A percentile compares a stretch with the other conserved stretches of the same genome.
phyloP scores from a whole-genome alignment of 2,113 vertebrate genomes.

The Corvus moneduloides region DNA sequence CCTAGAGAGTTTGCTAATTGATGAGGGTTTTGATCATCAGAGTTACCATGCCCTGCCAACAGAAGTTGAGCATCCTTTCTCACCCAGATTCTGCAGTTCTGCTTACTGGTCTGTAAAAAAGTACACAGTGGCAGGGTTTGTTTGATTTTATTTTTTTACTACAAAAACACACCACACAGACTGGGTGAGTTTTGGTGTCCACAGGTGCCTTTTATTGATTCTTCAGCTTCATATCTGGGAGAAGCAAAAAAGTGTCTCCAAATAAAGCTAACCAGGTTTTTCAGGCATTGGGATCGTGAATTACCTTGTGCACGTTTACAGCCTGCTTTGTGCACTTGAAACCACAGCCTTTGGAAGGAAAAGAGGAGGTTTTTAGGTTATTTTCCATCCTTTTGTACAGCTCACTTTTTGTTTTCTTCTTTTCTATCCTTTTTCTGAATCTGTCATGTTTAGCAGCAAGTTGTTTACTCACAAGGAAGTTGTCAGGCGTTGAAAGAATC shows the following conservation, averaged over 20 bases:
- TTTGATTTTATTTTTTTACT: constrained; percentile 64
- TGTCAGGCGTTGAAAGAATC: neutral
- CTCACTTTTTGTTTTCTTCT: neutral
- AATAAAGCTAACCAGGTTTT: constrained; percentile 18
- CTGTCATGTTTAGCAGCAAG: neutral
- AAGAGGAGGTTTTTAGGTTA: neutral
- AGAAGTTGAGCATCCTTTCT: neutral
- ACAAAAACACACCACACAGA: constrained; percentile 33
- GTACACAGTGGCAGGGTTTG: constrained; percentile 39
- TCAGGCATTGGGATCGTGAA: neutral
- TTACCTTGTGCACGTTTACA: neutral
- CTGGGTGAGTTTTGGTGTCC: constrained; percentile 64
- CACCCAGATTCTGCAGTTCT: neutral
- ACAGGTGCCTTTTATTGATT: constrained; percentile 72
- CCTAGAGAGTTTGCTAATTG: constrained; percentile 1
- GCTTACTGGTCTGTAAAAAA: neutral
- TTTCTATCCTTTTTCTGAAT: neutral
- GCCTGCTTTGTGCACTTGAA: neutral
- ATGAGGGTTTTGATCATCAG: neutral
- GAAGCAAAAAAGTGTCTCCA: constrained; percentile 39
- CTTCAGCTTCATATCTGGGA: constrained; percentile 45
- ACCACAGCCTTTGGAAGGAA: neutral
- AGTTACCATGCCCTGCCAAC: neutral
- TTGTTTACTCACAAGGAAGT: neutral
- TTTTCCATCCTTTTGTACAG: neutral